phyloP scores from a whole-genome alignment of 2,888 invertebrate species.

The Orthosia incerta region DNA sequence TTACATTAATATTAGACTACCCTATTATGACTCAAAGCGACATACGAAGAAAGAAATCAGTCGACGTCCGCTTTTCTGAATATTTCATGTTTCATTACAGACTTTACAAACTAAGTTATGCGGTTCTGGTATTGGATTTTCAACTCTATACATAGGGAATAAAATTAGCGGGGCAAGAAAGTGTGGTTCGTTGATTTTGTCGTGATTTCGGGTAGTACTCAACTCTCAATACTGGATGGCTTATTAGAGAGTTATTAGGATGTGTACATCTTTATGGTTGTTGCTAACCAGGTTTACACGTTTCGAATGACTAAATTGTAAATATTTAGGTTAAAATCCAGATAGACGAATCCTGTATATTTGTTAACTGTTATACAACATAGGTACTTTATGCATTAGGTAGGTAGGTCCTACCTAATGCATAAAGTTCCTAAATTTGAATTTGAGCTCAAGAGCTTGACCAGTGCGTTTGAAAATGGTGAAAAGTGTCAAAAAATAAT shows the following conservation, averaged over 20 bases:
- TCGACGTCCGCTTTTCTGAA: slow-evolving; percentile 68
- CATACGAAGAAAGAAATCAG: slow-evolving; percentile 73
- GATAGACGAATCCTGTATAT: neutral
- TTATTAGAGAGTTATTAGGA: slow-evolving; percentile 24
- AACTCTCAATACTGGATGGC: slow-evolving; percentile 36
- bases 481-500: no score
- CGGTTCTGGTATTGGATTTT: slow-evolving; percentile 6
- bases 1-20: slow-evolving; percentile 72
- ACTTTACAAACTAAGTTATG: slow-evolving; percentile 50
- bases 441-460: no score
- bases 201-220: slow-evolving; percentile 25
- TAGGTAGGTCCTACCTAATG: no score
- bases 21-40: slow-evolving; percentile 73
- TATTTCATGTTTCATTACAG: slow-evolving; percentile 76
- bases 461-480: no score
- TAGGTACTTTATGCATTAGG: no score
- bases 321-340: neutral
- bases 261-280: neutral
- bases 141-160: neutral
- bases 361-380: neutral
- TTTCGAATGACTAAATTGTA: neutral
- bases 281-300: neutral
- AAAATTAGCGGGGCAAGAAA: neutral
- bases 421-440: no score
- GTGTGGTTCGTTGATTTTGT: neutral